phyloP scores from a whole-genome alignment of 2,113 vertebrate genomes.

The Trematocara stigmaticum region DNA sequence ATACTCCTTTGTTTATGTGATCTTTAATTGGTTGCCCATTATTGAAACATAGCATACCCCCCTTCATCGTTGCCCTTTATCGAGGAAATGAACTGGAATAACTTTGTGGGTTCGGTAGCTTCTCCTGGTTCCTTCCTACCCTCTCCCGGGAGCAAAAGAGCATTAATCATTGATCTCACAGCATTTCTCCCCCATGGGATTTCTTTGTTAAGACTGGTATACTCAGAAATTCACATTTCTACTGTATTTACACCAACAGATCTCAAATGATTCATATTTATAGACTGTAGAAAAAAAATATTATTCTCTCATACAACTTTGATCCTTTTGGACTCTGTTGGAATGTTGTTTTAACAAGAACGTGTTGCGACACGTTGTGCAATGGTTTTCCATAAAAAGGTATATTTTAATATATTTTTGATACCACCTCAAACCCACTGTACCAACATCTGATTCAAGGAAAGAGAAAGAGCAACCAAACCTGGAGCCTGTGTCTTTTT shows the following conservation, averaged over 20 bases:
- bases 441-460: not conserved
- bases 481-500: not conserved
- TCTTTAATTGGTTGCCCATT: not conserved
- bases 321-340: not conserved
- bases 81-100: not conserved
- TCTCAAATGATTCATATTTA: not conserved
- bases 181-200: not conserved
- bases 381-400: not conserved
- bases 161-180: not conserved
- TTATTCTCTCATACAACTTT: not conserved
- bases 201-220: not conserved
- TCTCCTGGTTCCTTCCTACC: not conserved
- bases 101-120: not conserved
- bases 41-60: not conserved
- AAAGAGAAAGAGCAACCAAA: not conserved
- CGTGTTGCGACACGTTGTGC: not conserved
- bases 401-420: not conserved
- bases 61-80: not conserved
- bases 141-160: not conserved
- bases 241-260: not conserved
- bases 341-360: not conserved
- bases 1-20: not conserved
- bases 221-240: not conserved
- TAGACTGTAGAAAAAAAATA: not conserved
- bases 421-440: not conserved